Conservation (phyloP, 2,888 invertebrate species). For the Dolichopus griseipennis region DNA sequence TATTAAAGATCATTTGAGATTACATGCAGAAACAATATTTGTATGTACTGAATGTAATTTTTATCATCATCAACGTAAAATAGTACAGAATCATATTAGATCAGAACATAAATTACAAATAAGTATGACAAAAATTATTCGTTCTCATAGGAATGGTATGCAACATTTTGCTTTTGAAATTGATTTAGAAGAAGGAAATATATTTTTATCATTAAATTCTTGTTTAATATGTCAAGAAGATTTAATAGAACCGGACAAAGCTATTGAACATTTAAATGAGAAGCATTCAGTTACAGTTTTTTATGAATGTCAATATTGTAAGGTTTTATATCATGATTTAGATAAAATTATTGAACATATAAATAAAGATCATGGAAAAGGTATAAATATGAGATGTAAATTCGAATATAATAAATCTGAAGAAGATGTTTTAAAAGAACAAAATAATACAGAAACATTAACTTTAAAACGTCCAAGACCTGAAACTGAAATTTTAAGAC, state of each 20-base stretch:
- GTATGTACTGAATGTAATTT: neutral
- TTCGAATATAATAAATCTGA: neutral
- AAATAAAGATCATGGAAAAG: neutral
- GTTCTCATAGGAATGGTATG: neutral
- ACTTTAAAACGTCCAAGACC: neutral
- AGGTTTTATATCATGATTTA: neutral
- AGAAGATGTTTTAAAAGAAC: neutral
- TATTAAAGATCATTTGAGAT: constrained; percentile 7
- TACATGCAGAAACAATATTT: neutral
- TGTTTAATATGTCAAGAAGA: neutral
- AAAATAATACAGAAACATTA: neutral
- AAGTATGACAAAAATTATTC: constrained; percentile 9
- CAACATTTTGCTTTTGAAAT: neutral
- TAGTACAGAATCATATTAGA: constrained; percentile 2
- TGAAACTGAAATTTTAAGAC: neutral
- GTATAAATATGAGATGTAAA: neutral
- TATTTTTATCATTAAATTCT: neutral
- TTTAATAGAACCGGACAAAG: neutral
- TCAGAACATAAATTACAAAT: constrained; percentile 15
- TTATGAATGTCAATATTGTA: constrained; percentile 7
- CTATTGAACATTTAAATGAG: neutral
- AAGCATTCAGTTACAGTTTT: neutral
- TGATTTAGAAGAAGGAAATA: neutral
- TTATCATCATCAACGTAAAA: neutral
- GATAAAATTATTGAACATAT: neutral